Evolutionary conservation across 2,797 vertebrate species (phyloP).

Genomic region (Diplodus puntazzo): DNA sequence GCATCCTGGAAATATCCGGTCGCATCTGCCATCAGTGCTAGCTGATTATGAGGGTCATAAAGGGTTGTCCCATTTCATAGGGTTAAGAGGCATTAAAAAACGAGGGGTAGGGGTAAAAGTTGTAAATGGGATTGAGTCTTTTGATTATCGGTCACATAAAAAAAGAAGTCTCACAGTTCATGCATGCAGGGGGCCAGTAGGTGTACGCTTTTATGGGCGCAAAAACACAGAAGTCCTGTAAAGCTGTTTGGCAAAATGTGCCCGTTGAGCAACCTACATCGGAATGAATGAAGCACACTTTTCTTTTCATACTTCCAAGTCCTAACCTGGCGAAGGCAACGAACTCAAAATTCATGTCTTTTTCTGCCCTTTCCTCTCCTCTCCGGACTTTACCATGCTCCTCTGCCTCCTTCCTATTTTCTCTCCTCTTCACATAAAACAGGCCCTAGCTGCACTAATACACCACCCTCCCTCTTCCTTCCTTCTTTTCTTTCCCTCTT

Average conservation of each 20-base stretch:
- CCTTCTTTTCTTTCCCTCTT: slow-evolving; percentile 30
- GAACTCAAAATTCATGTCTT: not conserved
- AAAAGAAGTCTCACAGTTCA: no score
- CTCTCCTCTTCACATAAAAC: slow-evolving; percentile 24
- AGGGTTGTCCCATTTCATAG: no score
- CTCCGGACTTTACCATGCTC: slow-evolving; percentile 9
- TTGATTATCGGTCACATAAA: no score
- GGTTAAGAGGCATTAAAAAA: no score
- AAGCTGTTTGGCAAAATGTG: not conserved
- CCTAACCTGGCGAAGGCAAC: not conserved
- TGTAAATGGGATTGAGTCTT: no score
- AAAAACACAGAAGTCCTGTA: not conserved
- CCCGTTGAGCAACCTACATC: not conserved
- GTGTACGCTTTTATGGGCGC: not conserved
- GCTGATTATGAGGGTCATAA: no score
- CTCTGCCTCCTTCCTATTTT: slow-evolving; percentile 16
- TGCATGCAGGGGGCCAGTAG: not conserved
- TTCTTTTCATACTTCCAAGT: slow-evolving; percentile 1
- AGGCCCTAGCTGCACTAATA: slow-evolving; percentile 30
- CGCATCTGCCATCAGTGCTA: no score
- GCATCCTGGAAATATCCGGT: no score
- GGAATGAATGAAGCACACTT: not conserved
- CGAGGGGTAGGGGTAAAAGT: no score
- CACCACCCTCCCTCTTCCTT: slow-evolving; percentile 21
- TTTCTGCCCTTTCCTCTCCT: slow-evolving; percentile 7